Evolutionary conservation across 2,888 invertebrate species (phyloP).

Genomic region (Melanotus villosus): DNA sequence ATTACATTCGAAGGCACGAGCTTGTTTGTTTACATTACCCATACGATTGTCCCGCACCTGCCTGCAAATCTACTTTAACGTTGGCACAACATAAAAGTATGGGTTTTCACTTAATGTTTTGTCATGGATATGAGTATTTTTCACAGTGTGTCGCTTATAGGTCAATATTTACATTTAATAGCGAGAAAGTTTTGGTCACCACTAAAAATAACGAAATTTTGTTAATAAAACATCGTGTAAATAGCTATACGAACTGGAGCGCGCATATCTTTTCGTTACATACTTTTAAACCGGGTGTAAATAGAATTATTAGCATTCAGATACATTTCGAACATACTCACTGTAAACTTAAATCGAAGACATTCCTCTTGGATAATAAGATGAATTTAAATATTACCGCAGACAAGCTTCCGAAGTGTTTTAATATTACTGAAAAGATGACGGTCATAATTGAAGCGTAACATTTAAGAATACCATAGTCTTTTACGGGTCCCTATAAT

Average conservation of each 20-base stretch:
- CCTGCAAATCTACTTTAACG: background rate
- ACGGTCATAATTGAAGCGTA: too few species aligned
- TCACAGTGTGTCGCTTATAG: background rate
- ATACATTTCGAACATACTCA: background rate
- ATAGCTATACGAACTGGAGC: background rate
- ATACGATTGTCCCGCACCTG: background rate
- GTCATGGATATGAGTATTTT: background rate
- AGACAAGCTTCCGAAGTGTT: background rate
- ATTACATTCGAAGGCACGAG: background rate
- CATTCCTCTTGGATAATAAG: background rate
- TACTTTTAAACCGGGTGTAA: background rate
- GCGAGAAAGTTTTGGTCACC: background rate
- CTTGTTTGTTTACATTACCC: background rate
- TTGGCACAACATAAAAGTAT: background rate
- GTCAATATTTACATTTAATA: background rate
- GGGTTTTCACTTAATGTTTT: background rate
- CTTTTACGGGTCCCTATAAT: too few species aligned
- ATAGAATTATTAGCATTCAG: background rate
- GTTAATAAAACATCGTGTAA: background rate
- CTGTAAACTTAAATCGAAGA: background rate
- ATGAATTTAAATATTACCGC: background rate
- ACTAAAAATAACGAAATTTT: background rate
- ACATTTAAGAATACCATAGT: too few species aligned
- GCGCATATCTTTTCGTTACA: background rate
- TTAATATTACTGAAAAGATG: background rate